Percentiles rank a stretch among this genome's conserved stretches.
These are phyloP conservation scores for Caenorhabditis latens DNA, from an alignment of 1,140 invertebrate species.

Conservation along the genomic window DNA sequence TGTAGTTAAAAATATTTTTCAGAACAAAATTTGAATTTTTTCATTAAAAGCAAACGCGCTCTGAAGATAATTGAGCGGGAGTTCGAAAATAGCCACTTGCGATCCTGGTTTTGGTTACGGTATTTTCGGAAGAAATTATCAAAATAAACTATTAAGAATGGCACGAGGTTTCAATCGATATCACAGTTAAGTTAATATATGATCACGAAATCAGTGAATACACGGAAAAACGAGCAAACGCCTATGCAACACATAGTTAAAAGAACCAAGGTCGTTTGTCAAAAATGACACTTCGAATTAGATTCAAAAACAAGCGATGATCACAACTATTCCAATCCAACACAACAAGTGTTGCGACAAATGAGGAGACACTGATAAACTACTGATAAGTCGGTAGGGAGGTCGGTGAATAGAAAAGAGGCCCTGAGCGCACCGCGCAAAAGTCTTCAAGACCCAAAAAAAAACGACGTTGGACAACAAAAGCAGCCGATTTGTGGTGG, in stretches of 20 bases:
- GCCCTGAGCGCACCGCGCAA: slow-evolving; percentile 1
- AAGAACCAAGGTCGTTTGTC: slow-evolving; percentile 1
- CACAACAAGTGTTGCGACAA: slow-evolving; percentile 25
- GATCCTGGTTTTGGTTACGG: too few species aligned
- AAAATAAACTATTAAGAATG: too few species aligned
- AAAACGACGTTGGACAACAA: background rate
- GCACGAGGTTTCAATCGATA: too few species aligned
- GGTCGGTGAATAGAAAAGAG: slow-evolving; percentile 30
- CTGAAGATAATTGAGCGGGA: background rate
- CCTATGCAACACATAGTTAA: slow-evolving; percentile 18
- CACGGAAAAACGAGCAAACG: too few species aligned
- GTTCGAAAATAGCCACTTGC: background rate
- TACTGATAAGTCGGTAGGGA: slow-evolving; percentile 29
- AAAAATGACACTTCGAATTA: slow-evolving; percentile 48
- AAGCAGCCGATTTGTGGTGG: background rate
- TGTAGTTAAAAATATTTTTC: too few species aligned
- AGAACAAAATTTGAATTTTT: background rate
- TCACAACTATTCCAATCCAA: slow-evolving; percentile 3
- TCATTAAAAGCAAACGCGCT: background rate
- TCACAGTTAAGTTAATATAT: too few species aligned
- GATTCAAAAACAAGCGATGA: slow-evolving; percentile 20
- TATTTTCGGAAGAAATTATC: too few species aligned
- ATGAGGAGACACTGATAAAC: slow-evolving; percentile 50
- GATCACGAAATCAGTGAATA: too few species aligned
- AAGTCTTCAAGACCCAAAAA: slow-evolving; percentile 6